Base-by-base conservation (phyloP, 2,888 invertebrate genomes). In the Megaustenia siamemsis region DNA sequence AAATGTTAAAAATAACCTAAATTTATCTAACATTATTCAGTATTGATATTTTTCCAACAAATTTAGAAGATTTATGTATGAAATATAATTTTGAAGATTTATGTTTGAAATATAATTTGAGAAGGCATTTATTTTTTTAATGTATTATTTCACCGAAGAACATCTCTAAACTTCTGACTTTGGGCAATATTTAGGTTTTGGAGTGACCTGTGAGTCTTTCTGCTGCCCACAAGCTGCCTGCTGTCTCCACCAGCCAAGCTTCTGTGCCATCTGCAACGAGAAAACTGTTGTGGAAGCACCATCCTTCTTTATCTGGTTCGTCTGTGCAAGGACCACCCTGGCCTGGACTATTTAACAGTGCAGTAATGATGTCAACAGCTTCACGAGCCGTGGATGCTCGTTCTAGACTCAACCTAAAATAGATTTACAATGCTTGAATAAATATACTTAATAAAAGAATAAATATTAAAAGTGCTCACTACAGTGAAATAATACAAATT, bases 231-330 rank as follows among this genome's bases (percentile, higher is more conserved):
- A 96, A 94, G 88, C 95, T 96, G 1, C 96, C 97, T 83, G 96
- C 96, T 38, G 97, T 96, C 93, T 97, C 97, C 49, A 97, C 92
- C 0, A 97, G 95, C 97, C 97, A 97, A n/a, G 96, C 97, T 89
- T 95, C 95, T 8, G 94, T 94, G 6, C 95, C 93, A 94, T 97
- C 97, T 86, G 96, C 96, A 87, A 97, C 96, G 73, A 97, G 93
- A 92, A 96, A 97, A 73, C 96, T 96, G 92, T 96, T 96, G 93
- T 97, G 96, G 89, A 96, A 96, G 96, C 90, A 95, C 96, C 96
- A 97, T 40, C 96, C 96, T 88, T 95, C 95, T 86, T 96, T 95
- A 75, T 94, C 94, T 32, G 95, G 94, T 86, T 95, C 95, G 86
- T 96, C 95, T 0, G 95, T 95, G 91, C 96, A 96, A 0, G 96